Evolutionary conservation across 2,797 vertebrate genomes (phyloP).

Genomic region (Myiothlypis chrysogaster): DNA sequence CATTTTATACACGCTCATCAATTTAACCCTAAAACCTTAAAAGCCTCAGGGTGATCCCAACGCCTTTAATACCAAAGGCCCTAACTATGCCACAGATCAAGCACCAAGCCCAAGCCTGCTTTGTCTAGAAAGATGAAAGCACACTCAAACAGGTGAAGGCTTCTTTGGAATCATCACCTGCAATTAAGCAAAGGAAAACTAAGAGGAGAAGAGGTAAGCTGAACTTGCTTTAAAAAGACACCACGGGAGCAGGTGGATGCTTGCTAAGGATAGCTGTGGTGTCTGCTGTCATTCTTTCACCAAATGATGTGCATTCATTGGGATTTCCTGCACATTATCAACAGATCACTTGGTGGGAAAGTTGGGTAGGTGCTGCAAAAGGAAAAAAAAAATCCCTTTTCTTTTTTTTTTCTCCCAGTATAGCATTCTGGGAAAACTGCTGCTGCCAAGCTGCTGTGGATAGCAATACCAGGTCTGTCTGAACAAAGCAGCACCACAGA

Average conservation of each 20-base stretch:
- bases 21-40: conserved; percentile 75
- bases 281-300: conserved; percentile 67
- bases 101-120: conserved; percentile 78
- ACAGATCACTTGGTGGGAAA: conserved; percentile 46
- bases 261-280: conserved; percentile 47
- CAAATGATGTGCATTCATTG: conserved; percentile 6
- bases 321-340: conserved; percentile 50
- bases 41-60: conserved; percentile 76
- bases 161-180: conserved; percentile 80
- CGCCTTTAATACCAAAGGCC: conserved; percentile 74
- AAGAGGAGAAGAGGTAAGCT: conserved; percentile 70
- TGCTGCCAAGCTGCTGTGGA: background rate
- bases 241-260: conserved; percentile 72
- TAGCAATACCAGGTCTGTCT: background rate
- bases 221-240: conserved; percentile 70
- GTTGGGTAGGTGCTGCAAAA: conserved; percentile 5
- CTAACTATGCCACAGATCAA: conserved; percentile 72
- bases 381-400: background rate
- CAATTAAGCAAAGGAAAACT: conserved; percentile 77
- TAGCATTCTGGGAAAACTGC: background rate
- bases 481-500: background rate
- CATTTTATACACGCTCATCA: conserved; percentile 77
- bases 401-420: background rate
- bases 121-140: conserved; percentile 80
- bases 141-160: conserved; percentile 72